A percentile compares a stretch with the other conserved stretches of the same genome.
phyloP scores from a whole-genome alignment of 2,888 invertebrate genomes.

The Germaria angustata region DNA sequence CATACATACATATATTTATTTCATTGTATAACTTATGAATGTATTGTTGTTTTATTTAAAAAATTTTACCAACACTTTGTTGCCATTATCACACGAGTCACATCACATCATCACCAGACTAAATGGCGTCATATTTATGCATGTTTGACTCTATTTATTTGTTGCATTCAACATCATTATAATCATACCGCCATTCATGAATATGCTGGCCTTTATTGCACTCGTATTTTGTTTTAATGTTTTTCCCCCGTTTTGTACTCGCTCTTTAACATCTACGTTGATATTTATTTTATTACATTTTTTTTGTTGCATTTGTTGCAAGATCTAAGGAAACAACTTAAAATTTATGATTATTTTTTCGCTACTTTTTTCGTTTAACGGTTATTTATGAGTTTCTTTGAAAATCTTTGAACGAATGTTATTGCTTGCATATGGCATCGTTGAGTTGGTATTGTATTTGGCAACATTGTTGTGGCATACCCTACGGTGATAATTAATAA shows the following conservation, averaged over 20 bases:
- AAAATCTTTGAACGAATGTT: constrained; percentile 30
- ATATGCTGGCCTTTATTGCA: constrained; percentile 26
- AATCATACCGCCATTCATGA: constrained; percentile 14
- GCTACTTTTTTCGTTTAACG: constrained; percentile 57
- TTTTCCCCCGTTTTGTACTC: constrained; percentile 19
- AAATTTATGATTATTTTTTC: constrained; percentile 54
- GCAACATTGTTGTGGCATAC: constrained; percentile 24
- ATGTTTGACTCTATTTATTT: constrained; percentile 49
- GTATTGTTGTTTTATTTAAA: constrained; percentile 36
- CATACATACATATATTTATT: not conserved
- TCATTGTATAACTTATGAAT: constrained; percentile 14
- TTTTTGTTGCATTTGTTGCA: constrained; percentile 42
- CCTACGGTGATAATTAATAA: constrained; percentile 42
- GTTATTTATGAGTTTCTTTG: constrained; percentile 61
- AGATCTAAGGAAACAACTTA: constrained; percentile 31
- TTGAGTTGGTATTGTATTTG: constrained; percentile 3
- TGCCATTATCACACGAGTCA: constrained; percentile 42
- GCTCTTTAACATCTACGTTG: constrained; percentile 21
- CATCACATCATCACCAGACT: constrained; percentile 53
- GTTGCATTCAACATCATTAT: constrained; percentile 49
- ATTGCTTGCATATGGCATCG: not conserved
- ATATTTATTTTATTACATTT: constrained; percentile 58
- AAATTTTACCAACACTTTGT: constrained; percentile 26
- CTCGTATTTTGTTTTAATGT: constrained; percentile 3
- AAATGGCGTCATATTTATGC: constrained; percentile 65